Evolutionary conservation across 2,113 vertebrate genomes (phyloP), one percentile per base, ranked within the genome.

Genomic region (Rissa tridactyla): DNA sequence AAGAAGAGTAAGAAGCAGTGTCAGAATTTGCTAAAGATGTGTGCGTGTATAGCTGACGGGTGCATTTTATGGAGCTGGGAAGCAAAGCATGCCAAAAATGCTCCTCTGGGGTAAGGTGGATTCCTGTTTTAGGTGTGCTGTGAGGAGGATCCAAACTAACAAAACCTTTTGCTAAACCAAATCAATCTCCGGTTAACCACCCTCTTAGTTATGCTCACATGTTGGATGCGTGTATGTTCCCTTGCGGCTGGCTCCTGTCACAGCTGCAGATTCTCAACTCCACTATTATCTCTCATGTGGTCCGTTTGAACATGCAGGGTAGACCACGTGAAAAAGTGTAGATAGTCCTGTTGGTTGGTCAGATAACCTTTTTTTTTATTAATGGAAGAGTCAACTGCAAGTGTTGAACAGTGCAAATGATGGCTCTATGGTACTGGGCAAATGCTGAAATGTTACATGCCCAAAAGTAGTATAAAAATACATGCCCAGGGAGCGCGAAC

Each of bases 171-270:
- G 19, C 27, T 58, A 40, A 57, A 58, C 57, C 15, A 32, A 27
- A 19, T 25, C 32, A 7, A 0, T 36, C 40, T 29, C 19, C 16
- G 29, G 20, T 52, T 30, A 17, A 17, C 26, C 2, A 3, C 6
- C 10, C 16, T 40, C 16, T 57, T 15, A 8, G 1, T 42, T 8
- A 32, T 1, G 1, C 36, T 42, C 13, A 11, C 9, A 2, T 0
- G 0, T 15, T 44, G 32, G 32, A 44, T 58, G 29, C 11, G 1
- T 8, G 5, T 30, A 1, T 44, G 30, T 49, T 47, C 32, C 19
- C 22, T 51, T 51, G 0, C 4, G 18, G 54, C n/a, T 69, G 42
- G 27, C 49, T 58, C 36, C 32, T 64, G 22, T 27, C 36, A 20
- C 20, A 40, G 57, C 69, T 30, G 49, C 44, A 29, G 27, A 4